These are phyloP conservation scores for Limnephilus lunatus DNA, from an alignment of 2,888 invertebrate species.

Conservation along the genomic window DNA sequence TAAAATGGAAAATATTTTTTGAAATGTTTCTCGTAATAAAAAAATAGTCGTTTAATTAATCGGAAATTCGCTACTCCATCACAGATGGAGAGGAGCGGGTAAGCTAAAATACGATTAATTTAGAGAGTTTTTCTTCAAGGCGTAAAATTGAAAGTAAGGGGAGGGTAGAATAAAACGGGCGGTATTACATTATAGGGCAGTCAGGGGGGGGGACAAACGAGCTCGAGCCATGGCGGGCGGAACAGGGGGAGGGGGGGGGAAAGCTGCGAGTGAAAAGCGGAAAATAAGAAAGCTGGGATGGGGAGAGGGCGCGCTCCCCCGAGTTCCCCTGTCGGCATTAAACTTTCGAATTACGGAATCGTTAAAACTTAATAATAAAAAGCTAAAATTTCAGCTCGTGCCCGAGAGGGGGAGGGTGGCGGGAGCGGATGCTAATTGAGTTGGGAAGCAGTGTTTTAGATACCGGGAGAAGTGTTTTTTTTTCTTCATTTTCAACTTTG, in stretches of 20 bases:
- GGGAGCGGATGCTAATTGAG: conserved; percentile 65
- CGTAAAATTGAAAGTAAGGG: conserved; percentile 54
- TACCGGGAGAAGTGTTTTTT: conserved; percentile 40
- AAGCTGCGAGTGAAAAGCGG: conserved; percentile 59
- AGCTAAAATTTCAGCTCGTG: conserved; percentile 65
- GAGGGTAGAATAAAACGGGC: conserved; percentile 48
- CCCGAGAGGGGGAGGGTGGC: conserved; percentile 45
- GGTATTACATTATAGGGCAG: conserved; percentile 47
- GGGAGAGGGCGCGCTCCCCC: conserved; percentile 52
- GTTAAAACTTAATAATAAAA: conserved; percentile 67
- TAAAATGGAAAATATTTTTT: not conserved
- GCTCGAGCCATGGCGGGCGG: conserved; percentile 29
- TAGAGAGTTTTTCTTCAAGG: conserved; percentile 49
- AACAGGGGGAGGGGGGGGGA: conserved; percentile 56
- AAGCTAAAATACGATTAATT: conserved; percentile 55
- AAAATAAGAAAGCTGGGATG: conserved; percentile 55
- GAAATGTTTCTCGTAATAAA: conserved; percentile 23
- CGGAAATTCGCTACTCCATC: conserved; percentile 48
- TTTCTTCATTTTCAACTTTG: conserved; percentile 25
- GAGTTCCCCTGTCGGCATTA: conserved; percentile 63
- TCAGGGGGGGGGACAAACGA: conserved; percentile 33
- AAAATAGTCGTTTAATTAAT: conserved; percentile 31
- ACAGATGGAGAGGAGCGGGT: conserved; percentile 23
- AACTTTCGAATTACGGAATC: conserved; percentile 66
- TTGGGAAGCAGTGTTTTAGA: conserved; percentile 61